phyloP scores from a whole-genome alignment of 2,113 vertebrate species.

The Atrichornis clamosus region DNA sequence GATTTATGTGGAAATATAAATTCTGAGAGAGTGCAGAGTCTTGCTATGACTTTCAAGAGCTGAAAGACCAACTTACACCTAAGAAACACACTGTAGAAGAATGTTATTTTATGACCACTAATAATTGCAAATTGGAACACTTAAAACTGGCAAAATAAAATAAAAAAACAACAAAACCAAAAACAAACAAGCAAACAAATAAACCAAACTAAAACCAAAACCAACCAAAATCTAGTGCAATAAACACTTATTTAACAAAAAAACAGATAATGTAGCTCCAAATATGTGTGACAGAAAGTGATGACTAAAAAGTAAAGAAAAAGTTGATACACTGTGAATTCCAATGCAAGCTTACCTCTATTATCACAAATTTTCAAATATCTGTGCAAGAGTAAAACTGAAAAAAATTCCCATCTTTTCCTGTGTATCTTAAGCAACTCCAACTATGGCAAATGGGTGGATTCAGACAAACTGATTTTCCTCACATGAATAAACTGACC shows the following conservation, averaged over 20 bases:
- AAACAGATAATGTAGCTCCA: slow-evolving; percentile 16
- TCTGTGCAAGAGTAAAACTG: not conserved
- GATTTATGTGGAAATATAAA: not conserved
- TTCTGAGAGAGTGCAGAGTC: not conserved
- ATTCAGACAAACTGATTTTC: not conserved
- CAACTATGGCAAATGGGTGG: not conserved
- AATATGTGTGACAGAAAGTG: not conserved
- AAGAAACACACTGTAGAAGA: not conserved
- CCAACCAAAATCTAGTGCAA: not conserved
- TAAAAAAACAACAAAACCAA: not conserved
- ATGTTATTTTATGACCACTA: slow-evolving; percentile 19
- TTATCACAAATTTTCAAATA: not conserved
- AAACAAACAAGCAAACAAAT: not conserved
- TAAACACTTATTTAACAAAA: slow-evolving; percentile 23
- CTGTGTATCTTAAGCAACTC: not conserved
- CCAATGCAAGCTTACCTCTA: not conserved
- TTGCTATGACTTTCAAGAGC: not conserved
- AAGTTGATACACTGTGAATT: not conserved
- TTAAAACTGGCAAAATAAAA: slow-evolving; percentile 47
- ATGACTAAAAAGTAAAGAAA: not conserved
- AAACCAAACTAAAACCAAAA: not conserved
- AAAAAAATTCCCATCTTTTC: not conserved
- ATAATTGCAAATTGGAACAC: slow-evolving; percentile 38
- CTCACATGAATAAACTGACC: not conserved
- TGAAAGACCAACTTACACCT: not conserved